Evolutionary conservation across 2,888 invertebrate genomes (phyloP), one percentile per base, ranked within the genome.

Genomic region (Thecocarcelia acutangulata): DNA sequence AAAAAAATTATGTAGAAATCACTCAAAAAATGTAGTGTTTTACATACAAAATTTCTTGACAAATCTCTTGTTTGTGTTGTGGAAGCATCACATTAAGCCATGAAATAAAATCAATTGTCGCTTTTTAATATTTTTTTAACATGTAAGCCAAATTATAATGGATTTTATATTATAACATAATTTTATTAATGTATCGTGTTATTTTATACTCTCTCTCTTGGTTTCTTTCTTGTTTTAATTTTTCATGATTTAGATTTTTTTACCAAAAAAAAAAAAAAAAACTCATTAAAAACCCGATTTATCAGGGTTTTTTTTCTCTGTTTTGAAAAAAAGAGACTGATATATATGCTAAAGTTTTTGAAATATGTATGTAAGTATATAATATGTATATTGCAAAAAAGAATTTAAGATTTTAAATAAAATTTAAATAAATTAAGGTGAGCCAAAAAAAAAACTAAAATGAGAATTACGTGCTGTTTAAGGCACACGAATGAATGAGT

Each of bases 101-200:
- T 15, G 33, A 63, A 61, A 13, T 56, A 46, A 72, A 73, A 19
- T 44, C 11, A 12, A 1, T 24, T 61, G 8, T 46, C n/a, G n/a
- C 68, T 73, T 73, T 74, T 76, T 52, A 46, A 68, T 80, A 63
- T 79, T 80, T 83, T 50, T 80, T 66, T 74, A 70, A 78, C 63
- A 69, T 73, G 33, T 76, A 76, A 83, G 83, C 83, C 73, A 83
- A 83, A 83, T 76, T 61, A 50, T 80, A 73, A 63, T 83, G 44
- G 54, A 37, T 69, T 79, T 80, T 73, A 46, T 37, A 52, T 78
- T 66, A 74, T 74, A 74, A 74, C 44, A 54, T 78, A 74, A 48
- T 75, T 74, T 74, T 74, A 42, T 58, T 74, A 66, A 58, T 33
- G 33, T 9, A 33, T 33, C 8, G 33, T 64, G 74, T 74, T 66